These are phyloP conservation scores for Oreochromis aureus DNA, from an alignment of 2,113 vertebrate genomes.

Conservation along the genomic window DNA sequence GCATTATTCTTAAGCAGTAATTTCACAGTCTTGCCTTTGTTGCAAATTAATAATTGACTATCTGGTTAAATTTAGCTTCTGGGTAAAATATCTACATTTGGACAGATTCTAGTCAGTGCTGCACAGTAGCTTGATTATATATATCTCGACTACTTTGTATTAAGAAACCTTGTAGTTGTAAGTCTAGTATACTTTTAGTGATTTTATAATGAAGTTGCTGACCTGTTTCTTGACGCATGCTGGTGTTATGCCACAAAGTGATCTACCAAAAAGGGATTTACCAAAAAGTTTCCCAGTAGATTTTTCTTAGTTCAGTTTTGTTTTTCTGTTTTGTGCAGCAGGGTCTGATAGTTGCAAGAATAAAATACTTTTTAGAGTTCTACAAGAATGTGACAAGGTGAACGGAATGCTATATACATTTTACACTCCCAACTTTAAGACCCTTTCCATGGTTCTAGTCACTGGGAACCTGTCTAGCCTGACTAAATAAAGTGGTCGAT, in stretches of 20 bases:
- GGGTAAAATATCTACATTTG: neutral
- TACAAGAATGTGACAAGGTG: neutral
- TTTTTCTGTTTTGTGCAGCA: neutral
- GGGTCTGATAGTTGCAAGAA: neutral
- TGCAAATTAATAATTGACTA: neutral
- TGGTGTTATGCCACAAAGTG: neutral
- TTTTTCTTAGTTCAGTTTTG: neutral
- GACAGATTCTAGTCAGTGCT: neutral
- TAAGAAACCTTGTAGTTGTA: neutral
- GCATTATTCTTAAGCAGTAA: neutral
- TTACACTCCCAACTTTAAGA: neutral
- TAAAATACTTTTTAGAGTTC: neutral
- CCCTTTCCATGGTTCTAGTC: neutral
- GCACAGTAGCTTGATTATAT: neutral
- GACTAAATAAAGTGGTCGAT: neutral
- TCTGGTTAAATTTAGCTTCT: neutral
- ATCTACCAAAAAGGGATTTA: neutral
- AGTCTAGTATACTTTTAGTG: neutral
- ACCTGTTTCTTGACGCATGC: neutral
- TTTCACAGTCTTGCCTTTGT: neutral
- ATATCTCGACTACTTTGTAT: neutral
- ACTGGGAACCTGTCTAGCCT: neutral
- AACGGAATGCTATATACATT: neutral
- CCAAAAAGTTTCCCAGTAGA: neutral
- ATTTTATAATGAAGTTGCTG: neutral